These are phyloP conservation scores for Mantis religiosa DNA, from an alignment of 2,888 invertebrate species.

Conservation along the genomic window DNA sequence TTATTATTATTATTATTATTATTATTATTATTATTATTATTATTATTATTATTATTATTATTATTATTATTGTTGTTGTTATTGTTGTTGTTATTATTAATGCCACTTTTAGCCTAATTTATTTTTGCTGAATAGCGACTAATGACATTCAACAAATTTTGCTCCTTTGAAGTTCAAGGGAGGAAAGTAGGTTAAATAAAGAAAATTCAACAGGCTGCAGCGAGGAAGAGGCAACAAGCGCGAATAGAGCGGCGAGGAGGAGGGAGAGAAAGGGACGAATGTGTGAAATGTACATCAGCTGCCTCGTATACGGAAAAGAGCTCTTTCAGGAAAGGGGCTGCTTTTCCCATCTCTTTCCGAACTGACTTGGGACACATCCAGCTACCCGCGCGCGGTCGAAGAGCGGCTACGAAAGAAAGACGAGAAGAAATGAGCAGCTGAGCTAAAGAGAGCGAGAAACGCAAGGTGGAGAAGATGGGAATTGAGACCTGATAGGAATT, in stretches of 20 bases:
- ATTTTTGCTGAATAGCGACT: too few species aligned
- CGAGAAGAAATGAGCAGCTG: not conserved
- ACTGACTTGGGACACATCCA: not conserved
- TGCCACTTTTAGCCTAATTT: too few species aligned
- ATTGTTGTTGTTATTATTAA: too few species aligned
- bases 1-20: too few species aligned
- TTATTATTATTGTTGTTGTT: too few species aligned
- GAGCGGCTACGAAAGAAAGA: not conserved
- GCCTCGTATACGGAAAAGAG: not conserved
- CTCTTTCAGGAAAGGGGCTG: not conserved
- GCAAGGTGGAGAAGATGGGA: conserved; percentile 15
- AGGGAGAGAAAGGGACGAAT: not conserved
- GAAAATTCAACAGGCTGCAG: not conserved
- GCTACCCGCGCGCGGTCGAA: not conserved
- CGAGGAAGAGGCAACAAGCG: not conserved
- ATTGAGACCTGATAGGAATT: conserved; percentile 23
- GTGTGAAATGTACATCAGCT: not conserved
- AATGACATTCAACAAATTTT: too few species aligned
- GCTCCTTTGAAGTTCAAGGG: not conserved
- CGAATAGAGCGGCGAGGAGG: not conserved
- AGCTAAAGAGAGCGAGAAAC: not conserved
- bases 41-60: too few species aligned
- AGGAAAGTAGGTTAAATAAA: not conserved
- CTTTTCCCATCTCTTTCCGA: not conserved
- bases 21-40: too few species aligned